Evolutionary conservation across 2,888 invertebrate species (phyloP).

Genomic region (Troides aeacus): DNA sequence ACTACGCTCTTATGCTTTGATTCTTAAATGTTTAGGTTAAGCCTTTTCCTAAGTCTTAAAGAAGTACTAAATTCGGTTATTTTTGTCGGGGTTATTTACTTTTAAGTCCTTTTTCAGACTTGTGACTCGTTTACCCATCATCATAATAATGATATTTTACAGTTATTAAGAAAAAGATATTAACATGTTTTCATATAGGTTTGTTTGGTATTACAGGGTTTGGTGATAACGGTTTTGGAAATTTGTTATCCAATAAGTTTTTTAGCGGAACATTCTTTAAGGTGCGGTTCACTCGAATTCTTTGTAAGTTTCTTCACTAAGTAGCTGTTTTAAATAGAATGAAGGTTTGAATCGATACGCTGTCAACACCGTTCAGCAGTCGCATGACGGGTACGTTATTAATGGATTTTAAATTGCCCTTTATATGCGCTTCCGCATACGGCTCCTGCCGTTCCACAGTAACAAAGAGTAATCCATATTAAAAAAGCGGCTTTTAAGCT

Average conservation of each 20-base stretch:
- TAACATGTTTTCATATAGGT: not conserved
- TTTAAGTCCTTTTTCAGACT: no score
- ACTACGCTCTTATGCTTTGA: no score
- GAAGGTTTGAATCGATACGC: conserved; percentile 31
- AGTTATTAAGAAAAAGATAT: no score
- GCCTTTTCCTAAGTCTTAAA: no score
- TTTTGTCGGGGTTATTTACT: no score
- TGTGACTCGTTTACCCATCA: no score
- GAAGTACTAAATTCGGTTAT: no score
- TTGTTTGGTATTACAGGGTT: not conserved
- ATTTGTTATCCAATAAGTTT: not conserved
- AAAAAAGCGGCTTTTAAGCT: conserved; percentile 8
- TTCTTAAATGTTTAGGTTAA: no score
- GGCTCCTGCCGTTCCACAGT: conserved; percentile 14
- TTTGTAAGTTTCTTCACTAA: conserved; percentile 15
- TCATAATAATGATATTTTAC: no score
- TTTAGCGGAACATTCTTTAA: not conserved
- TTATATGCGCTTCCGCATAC: conserved; percentile 56
- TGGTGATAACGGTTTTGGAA: not conserved
- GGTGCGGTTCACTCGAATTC: conserved; percentile 1
- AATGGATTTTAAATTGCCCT: conserved; percentile 70
- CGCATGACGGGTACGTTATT: conserved; percentile 56
- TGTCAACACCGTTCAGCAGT: conserved; percentile 37
- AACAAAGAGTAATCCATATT: conserved; percentile 23
- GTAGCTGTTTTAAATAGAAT: conserved; percentile 24